A percentile compares a stretch with the other conserved stretches of the same genome.
Evolutionary conservation across 2,113 vertebrate genomes (phyloP).

Genomic region (Brachionichthys hirsutus): DNA sequence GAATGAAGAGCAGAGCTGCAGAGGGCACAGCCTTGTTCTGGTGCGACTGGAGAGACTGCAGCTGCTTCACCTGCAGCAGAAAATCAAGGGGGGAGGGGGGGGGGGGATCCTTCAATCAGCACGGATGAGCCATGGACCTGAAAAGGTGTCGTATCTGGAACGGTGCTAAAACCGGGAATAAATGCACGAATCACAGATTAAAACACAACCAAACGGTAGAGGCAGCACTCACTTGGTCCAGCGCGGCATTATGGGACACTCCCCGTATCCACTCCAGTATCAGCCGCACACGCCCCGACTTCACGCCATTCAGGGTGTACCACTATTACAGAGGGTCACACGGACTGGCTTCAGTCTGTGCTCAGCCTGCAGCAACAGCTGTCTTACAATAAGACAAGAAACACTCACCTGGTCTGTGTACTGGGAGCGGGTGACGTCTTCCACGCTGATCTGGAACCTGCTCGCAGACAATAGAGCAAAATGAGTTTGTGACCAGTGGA

Average conservation of each 20-base stretch:
- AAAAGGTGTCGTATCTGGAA: not conserved
- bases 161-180: not conserved
- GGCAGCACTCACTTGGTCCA: constrained; percentile 78
- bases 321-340: constrained; percentile 75
- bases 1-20: constrained; percentile 83
- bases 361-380: not conserved
- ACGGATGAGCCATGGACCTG: not conserved
- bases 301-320: constrained; percentile 84
- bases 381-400: not conserved
- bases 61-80: constrained; percentile 75
- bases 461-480: not conserved
- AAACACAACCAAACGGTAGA: constrained; percentile 1
- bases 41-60: constrained; percentile 79
- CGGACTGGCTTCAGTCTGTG: constrained; percentile 1
- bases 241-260: constrained; percentile 62
- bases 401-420: constrained; percentile 70
- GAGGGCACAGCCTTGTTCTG: constrained; percentile 82
- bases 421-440: constrained; percentile 68
- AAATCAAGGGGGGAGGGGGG: no score
- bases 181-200: not conserved
- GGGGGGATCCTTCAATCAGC: constrained; percentile 43
- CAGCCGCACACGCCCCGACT: constrained; percentile 84
- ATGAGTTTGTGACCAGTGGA: not conserved
- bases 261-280: constrained; percentile 83
- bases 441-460: constrained; percentile 66